Base-by-base conservation (phyloP, 1,140 invertebrate genomes). In the Drosophila erecta region DNA sequence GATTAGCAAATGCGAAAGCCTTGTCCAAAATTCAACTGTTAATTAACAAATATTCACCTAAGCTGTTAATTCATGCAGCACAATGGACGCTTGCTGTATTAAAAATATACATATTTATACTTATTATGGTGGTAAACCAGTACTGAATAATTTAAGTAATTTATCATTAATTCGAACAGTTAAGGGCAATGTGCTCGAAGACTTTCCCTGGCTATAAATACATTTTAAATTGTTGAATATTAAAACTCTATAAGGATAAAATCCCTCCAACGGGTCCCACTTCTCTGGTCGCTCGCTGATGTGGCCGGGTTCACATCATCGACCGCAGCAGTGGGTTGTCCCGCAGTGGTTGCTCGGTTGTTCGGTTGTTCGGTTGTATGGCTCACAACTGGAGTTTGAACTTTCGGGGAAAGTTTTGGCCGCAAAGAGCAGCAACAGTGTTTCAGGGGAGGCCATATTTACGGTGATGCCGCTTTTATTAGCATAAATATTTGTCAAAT, bases 401-500 rank as follows among this genome's bases (percentile, higher is more conserved):
- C 50, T 71, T 43, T 15, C 33, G 47, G 33, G 37, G 38, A 69
- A 76, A 76, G 41, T 74, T 76, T 33, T 59, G 55, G 62, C 62
- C 72, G 51, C 66, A 77, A 57, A 55, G 60, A 76, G 53, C 55
- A 76, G 53, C 56, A 69, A 67, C 37, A 59, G 58, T 62, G 64
- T 73, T 77, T 55, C 44, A 47, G 55, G 54, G 58, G 57, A 54
- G 55, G 49, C 43, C 60, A 47, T 4, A 11, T 44, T 20, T 43
- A 4, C 15, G 17, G 15, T 44, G 41, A 41, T 17, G 15, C 15
- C 76, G 76, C 81, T 77, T 85, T 85, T 85, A 85, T 85, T 85
- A 86, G 81, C 81, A 85, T 85, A 85, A 81, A 85, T 85, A 85
- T 85, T 85, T 85, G 81, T 85, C 78, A 86, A 85, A 85, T 77